phyloP scores from a whole-genome alignment of 1,140 invertebrate species.

The Euura saliciscinereae region DNA sequence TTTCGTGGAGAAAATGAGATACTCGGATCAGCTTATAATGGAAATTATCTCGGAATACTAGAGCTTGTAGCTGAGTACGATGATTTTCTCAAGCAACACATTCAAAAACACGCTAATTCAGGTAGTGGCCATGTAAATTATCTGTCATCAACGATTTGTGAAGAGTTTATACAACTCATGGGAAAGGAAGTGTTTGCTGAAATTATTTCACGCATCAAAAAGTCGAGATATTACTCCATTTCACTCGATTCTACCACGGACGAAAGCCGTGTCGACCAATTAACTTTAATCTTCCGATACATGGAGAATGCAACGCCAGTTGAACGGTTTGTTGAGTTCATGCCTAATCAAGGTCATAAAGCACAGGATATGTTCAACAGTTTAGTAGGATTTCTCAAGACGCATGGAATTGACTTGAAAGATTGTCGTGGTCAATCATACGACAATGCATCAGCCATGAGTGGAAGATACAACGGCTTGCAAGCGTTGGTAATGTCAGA shows the following conservation, averaged over 20 bases:
- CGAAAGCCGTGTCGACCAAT: conserved; percentile 17
- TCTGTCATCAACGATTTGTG: conserved; percentile 19
- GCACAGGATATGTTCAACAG: conserved; percentile 31
- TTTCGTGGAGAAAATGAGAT: too few relatives aligned
- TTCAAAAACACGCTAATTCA: conserved; percentile 15
- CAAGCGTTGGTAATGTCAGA: conserved; percentile 32
- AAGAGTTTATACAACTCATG: conserved; percentile 10
- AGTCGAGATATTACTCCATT: conserved; percentile 20
- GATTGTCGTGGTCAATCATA: conserved; percentile 45
- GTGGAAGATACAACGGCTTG: conserved; percentile 39
- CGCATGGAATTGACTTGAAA: too few relatives aligned
- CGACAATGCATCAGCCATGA: conserved; percentile 45
- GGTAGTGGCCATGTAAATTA: conserved; percentile 22
- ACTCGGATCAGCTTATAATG: too few relatives aligned
- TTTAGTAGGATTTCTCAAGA: conserved; percentile 37
- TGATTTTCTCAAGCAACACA: neutral
- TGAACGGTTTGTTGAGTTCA: conserved; percentile 27
- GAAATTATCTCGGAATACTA: too few relatives aligned
- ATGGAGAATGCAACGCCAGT: too few relatives aligned
- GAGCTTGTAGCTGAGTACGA: too few relatives aligned
- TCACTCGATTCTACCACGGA: conserved; percentile 22
- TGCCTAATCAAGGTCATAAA: conserved; percentile 32
- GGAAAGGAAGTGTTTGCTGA: too few relatives aligned
- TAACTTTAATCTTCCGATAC: conserved; percentile 15
- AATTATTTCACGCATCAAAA: conserved; percentile 24